phyloP scores from a whole-genome alignment of 1,140 invertebrate genomes.

The Lepidostoma basale region DNA sequence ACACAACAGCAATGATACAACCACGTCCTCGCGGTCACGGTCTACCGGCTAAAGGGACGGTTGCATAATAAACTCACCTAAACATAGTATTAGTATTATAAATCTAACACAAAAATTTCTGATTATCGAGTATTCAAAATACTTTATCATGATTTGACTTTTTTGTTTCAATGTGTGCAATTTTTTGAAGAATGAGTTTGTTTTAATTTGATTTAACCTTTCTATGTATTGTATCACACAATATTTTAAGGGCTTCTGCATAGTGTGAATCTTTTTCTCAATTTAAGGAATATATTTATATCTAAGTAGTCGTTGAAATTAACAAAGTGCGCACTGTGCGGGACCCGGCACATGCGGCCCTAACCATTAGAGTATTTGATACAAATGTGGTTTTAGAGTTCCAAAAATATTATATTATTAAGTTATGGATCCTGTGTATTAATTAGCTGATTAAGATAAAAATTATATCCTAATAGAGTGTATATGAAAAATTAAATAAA shows the following conservation, averaged over 20 bases:
- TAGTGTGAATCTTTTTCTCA: constrained; percentile 18
- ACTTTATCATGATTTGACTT: constrained; percentile 9
- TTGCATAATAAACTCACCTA: too few species aligned
- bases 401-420: constrained; percentile 39
- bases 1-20: too few species aligned
- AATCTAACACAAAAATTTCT: too few species aligned
- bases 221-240: background rate
- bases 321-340: constrained; percentile 1
- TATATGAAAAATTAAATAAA: constrained; percentile 31
- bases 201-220: constrained; percentile 3
- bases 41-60: too few species aligned
- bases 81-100: too few species aligned
- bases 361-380: constrained; percentile 36
- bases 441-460: constrained; percentile 34
- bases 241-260: constrained; percentile 29
- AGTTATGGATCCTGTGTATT: constrained; percentile 37
- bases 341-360: background rate
- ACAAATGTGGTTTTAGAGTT: constrained; percentile 41
- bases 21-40: too few species aligned
- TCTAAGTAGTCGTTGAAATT: constrained; percentile 21
- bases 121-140: background rate
- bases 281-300: constrained; percentile 19
- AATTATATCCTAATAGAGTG: constrained; percentile 39
- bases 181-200: constrained; percentile 5
- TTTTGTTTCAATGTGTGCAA: constrained; percentile 26